Conservation (phyloP, 2,888 invertebrate genomes). For the Dermolepida albohirtum region DNA sequence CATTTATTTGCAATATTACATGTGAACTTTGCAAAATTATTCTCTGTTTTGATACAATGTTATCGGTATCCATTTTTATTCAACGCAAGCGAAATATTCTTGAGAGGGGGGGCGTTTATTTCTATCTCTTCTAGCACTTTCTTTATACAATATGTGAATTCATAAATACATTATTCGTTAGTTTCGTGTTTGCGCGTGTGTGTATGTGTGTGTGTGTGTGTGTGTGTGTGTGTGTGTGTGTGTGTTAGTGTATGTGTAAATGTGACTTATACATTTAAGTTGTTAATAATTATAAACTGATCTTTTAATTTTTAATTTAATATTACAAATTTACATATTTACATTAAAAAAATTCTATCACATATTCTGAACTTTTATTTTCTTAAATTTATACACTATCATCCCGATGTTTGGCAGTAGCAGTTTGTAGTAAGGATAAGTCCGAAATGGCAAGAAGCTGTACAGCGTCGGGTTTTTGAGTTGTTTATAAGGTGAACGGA, state of each 20-base stretch:
- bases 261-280: constrained; percentile 8
- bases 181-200: no score
- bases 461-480: no score
- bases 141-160: no score
- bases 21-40: constrained; percentile 27
- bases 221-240: background rate
- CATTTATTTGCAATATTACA: constrained; percentile 39
- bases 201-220: background rate
- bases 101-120: background rate
- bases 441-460: no score
- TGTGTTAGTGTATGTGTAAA: no score
- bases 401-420: background rate
- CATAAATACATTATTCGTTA: constrained; percentile 2
- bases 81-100: background rate
- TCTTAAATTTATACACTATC: background rate
- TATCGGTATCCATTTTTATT: background rate
- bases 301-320: constrained; percentile 21
- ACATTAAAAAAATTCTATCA: constrained; percentile 42
- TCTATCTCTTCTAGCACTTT: no score
- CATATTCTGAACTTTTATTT: constrained; percentile 37
- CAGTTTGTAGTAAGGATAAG: no score
- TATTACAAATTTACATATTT: constrained; percentile 41
- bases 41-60: constrained; percentile 7
- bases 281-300: constrained; percentile 1
- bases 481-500: no score